Evolutionary conservation across 2,888 invertebrate species (phyloP), one percentile per base, ranked within the genome.

Genomic region (Drosophila colorata): DNA sequence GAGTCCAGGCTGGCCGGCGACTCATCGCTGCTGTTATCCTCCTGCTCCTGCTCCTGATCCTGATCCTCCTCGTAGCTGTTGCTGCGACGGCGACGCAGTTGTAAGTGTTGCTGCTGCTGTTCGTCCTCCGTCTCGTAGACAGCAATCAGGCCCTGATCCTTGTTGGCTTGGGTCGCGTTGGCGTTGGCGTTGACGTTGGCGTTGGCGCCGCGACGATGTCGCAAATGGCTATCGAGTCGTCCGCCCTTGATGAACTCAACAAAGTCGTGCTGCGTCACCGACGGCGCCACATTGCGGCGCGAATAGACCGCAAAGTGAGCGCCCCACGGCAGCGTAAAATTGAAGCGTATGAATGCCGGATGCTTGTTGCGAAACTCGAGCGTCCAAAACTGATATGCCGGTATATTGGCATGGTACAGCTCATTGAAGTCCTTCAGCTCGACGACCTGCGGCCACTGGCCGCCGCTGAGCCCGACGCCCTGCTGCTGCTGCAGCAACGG

Each of bases 191-290:
- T n/a, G n/a, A n/a, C n/a, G n/a, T n/a, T n/a, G n/a, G n/a, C n/a
- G n/a, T n/a, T n/a, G 11, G 60, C 76, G 65, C 87, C 88, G 48
- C 92, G 91, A 58, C 93, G 90, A 88, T 95, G 94, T 81, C 95
- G 94, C 78, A 96, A 92, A 81, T 96, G 94, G 87, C 96, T 96
- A 90, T 97, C 96, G 68, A 97, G 94, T 63, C 97, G 93, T 51
- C 97, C 97, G 33, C 97, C 97, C 90, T 96, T 96, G 81, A 98
- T 96, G 91, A 98, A 97, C 93, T 98, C 97, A 80, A 97, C 97
- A 92, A 99, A 98, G 92, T 99, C 99, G 92, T 98, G 98, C 93
- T 98, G 97, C 72, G 98, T 98, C 88, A 99, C 97, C 90, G 98
- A 97, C 13, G 99, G 99, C 35, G 97, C 97, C 57, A 98, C 97